Base-by-base conservation (phyloP, 2,888 invertebrate genomes). In the Megaustenia siamemsis region DNA sequence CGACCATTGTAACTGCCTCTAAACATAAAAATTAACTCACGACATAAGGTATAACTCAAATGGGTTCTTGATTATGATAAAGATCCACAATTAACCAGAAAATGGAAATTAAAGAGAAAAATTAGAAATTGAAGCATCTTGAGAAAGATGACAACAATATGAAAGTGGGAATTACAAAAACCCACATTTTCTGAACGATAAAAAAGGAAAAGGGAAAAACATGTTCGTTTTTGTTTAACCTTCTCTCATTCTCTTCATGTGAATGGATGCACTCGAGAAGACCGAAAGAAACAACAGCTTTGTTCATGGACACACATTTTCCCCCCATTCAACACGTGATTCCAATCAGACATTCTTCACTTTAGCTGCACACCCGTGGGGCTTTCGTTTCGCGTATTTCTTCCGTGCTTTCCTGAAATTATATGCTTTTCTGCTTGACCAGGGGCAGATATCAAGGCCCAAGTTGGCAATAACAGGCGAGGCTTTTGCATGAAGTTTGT, bases 311-410 rank as follows among this genome's bases (percentile, higher is more conserved):
- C 76, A 76, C 18, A 56, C 32, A 76, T 56, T 56, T 53, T 2
- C 21, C 76, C 32, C 21, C 76, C 32, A 76, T 76, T 76, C 76
- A 76, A 76, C 76, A 76, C 24, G 76, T 53, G 76, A 76, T 76
- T 76, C 56, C 76, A 53, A 76, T 76, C 53, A 76, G 24, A 3
- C 32, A 35, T 76, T 53, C 76, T 76, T 76, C 76, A 24, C 24
- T 76, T 76, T 53, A 56, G n/a, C 21, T 53, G 21, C 21, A 38
- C 35, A 35, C 76, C 32, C 56, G 21, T 24, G 56, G 49, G 76
- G 53, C 35, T 38, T 53, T 28, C 49, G 49, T 35, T 76, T 32
- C 35, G 56, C 76, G 21, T 28, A 56, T 76, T 76, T 76, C 76
- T 38, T 56, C 76, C 24, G 6, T 6, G 40, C 21, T 69, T 69